Base-by-base conservation (phyloP, 1,140 invertebrate genomes). In the Contarinia nasturtii region DNA sequence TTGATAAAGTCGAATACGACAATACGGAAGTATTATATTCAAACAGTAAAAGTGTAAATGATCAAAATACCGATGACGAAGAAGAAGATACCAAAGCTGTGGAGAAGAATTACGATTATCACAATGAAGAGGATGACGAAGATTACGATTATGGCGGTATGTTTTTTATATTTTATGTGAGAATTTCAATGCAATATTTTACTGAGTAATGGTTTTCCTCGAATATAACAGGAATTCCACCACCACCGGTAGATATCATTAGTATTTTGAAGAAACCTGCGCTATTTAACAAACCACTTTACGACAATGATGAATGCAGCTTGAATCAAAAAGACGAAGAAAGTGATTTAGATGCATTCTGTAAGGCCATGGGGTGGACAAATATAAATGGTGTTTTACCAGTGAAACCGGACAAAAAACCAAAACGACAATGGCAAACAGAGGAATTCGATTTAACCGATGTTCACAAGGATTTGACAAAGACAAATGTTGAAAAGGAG, bases 401-500 rank as follows among this genome's bases (percentile, higher is more conserved):
- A 17, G 22, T 10, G 42, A 47, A 42, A 27, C 27, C 46, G 53
- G 15, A 54, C 51, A 49, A 49, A 48, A 33, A 7, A 37, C 17
- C 14, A 48, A 44, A 48, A 46, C 65, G 64, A 49, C 57, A 56
- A 44, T 66, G 67, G 48, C 59, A 63, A 3, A 60, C 67, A 37
- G 56, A 67, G 36, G 66, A 71, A 47, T 45, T 66, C 48, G 61
- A 69, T 45, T 67, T 59, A n/a, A 67, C 67, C 1, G 64, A 60
- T 49, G 52, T 69, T 4, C 66, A 68, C 42, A 64, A 66, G 2
- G 61, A 64, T 43, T 51, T 69, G 14, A 59, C 66, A 40, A 51
- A 55, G 34, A 57, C 67, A 8, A 69, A 79, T 64, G 55, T 79
- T 45, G 70, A 71, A 22, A 60, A 70, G 48, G 56, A 73, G 49